Evolutionary conservation across 2,888 invertebrate species (phyloP).

Genomic region (Axea sp.): DNA sequence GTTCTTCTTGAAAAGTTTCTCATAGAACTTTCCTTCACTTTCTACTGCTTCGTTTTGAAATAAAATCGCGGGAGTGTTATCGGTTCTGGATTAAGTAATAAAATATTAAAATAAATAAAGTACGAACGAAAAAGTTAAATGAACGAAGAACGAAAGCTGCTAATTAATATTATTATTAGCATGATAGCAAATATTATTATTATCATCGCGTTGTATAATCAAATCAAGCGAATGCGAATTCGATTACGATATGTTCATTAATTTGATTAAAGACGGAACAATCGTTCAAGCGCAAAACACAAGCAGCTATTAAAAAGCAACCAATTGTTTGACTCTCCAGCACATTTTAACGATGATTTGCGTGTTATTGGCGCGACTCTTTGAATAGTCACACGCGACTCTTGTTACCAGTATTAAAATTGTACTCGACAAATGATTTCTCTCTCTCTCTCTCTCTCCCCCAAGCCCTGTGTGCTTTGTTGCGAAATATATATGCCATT

Average conservation of each 20-base stretch:
- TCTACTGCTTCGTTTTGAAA: no score
- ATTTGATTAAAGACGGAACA: conserved; percentile 38
- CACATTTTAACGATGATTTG: conserved; percentile 52
- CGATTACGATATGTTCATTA: conserved; percentile 26
- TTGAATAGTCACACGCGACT: conserved; percentile 54
- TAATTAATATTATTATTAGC: conserved; percentile 4
- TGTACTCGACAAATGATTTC: conserved; percentile 48
- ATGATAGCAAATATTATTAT: no score
- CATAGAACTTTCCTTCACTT: no score
- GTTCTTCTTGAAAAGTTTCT: no score
- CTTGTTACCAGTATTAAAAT: conserved; percentile 60
- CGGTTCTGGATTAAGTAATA: no score
- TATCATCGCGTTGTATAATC: conserved; percentile 10
- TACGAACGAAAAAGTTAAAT: neutral
- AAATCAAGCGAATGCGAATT: conserved; percentile 13
- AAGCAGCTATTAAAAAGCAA: conserved; percentile 24
- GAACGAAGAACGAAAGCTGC: neutral
- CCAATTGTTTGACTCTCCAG: conserved; percentile 44
- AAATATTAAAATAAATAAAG: no score
- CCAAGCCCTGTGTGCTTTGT: no score
- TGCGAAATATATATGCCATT: conserved; percentile 27
- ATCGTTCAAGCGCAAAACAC: conserved; percentile 9
- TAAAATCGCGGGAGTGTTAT: no score
- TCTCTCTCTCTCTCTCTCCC: conserved; percentile 14
- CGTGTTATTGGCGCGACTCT: conserved; percentile 55